Evolutionary conservation across 2,888 invertebrate genomes (phyloP).

Genomic region (Syrista parreyssii): DNA sequence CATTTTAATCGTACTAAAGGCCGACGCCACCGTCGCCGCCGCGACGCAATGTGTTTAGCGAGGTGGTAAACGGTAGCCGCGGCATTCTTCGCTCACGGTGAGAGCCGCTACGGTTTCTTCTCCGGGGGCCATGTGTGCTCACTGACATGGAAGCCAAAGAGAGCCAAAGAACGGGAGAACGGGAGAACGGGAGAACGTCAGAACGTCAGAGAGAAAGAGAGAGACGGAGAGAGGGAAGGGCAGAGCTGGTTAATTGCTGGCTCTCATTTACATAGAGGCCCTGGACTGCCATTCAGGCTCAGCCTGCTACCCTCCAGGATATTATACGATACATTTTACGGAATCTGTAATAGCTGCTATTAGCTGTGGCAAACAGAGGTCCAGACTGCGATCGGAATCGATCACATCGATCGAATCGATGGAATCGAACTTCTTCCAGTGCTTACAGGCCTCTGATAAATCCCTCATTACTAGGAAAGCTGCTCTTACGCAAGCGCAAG

Average conservation of each 20-base stretch:
- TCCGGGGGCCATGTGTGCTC: no score
- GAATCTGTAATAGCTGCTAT: conserved; percentile 34
- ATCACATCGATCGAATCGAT: no score
- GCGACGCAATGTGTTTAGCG: conserved; percentile 10
- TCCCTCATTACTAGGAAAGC: no score
- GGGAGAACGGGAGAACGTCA: no score
- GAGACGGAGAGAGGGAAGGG: no score
- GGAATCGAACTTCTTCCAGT: no score
- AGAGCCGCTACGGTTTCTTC: background rate
- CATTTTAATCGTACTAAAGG: conserved; percentile 20
- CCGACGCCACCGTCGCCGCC: conserved; percentile 10
- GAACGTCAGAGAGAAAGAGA: no score
- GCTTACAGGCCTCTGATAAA: no score
- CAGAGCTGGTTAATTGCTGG: conserved; percentile 52
- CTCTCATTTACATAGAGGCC: conserved; percentile 59
- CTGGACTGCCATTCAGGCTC: conserved; percentile 34
- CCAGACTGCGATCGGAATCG: no score
- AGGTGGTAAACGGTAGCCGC: conserved; percentile 23
- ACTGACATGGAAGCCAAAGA: no score
- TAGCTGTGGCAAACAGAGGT: conserved; percentile 27
- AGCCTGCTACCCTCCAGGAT: conserved; percentile 23
- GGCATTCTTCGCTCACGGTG: conserved; percentile 17
- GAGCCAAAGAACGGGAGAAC: no score
- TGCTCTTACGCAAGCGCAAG: no score
- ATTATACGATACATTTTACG: conserved; percentile 29